These are phyloP conservation scores for Anguilla anguilla DNA, from an alignment of 2,797 vertebrate genomes.

Conservation along the genomic window DNA sequence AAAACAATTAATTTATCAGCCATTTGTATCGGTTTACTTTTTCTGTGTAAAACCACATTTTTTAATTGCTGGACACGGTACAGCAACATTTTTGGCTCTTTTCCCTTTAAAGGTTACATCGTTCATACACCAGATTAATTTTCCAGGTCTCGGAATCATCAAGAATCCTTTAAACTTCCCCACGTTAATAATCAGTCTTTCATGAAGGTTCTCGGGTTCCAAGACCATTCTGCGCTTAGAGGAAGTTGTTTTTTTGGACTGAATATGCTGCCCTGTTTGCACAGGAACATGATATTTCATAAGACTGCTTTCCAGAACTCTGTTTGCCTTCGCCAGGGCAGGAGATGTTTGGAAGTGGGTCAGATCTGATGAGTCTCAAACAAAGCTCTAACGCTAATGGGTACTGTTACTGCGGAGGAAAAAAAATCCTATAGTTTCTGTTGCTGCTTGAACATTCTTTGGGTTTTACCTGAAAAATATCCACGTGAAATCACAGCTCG, in stretches of 20 bases:
- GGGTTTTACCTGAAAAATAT: conserved; percentile 3
- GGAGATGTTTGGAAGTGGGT: neutral
- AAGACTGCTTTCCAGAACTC: neutral
- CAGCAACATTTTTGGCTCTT: neutral
- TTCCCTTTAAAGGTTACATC: neutral
- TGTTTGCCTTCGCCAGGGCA: neutral
- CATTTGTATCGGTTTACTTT: neutral
- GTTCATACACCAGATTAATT: conserved; percentile 15
- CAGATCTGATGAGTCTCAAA: conserved; percentile 2
- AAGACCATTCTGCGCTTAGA: neutral
- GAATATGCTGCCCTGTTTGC: conserved; percentile 11
- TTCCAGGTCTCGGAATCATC: conserved; percentile 2
- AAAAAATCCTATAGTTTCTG: neutral
- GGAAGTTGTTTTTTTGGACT: conserved; percentile 7
- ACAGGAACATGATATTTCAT: conserved; percentile 3
- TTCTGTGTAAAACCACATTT: neutral
- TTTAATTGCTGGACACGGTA: neutral
- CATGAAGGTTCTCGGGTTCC: conserved; percentile 18
- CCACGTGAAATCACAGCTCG: neutral
- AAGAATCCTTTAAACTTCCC: conserved; percentile 23
- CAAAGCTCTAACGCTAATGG: neutral
- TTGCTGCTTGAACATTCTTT: neutral
- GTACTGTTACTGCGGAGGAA: neutral
- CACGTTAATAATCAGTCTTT: conserved; percentile 30
- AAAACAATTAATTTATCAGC: neutral